Conservation (phyloP, 2,888 invertebrate genomes). For the Halocaridina rubra region DNA sequence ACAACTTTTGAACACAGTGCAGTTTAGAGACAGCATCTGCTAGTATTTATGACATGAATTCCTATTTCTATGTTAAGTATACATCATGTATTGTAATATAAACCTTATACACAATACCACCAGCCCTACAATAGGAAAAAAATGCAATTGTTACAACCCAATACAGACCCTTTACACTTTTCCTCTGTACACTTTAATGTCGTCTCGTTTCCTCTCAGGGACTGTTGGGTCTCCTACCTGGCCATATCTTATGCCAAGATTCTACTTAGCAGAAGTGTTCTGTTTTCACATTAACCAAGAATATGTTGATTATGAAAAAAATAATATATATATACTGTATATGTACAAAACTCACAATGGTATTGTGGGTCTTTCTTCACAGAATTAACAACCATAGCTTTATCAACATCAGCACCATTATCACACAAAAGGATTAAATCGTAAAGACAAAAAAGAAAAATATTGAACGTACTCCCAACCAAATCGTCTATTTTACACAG, state of each 20-base stretch:
- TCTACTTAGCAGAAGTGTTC: too few relatives aligned
- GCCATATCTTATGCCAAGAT: too few relatives aligned
- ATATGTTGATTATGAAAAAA: too few relatives aligned
- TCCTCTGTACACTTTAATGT: too few relatives aligned
- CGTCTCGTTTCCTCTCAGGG: too few relatives aligned
- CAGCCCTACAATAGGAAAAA: neutral
- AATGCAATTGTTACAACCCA: neutral
- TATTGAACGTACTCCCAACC: neutral
- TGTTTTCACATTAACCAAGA: too few relatives aligned
- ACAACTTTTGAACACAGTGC: constrained; percentile 22
- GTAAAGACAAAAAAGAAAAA: neutral
- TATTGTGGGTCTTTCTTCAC: neutral
- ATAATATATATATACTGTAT: neutral
- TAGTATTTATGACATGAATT: neutral
- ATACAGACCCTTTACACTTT: neutral
- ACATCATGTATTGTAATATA: neutral
- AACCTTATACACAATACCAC: neutral
- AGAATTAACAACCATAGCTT: constrained; percentile 24
- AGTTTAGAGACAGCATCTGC: neutral
- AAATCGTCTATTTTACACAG: too few relatives aligned
- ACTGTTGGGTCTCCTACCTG: too few relatives aligned
- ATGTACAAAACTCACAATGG: neutral
- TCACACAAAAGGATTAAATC: constrained; percentile 27
- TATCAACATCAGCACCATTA: constrained; percentile 25
- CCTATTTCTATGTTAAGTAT: neutral